phyloP scores from a whole-genome alignment of 2,113 vertebrate species.

The Rhombomys opimus region DNA sequence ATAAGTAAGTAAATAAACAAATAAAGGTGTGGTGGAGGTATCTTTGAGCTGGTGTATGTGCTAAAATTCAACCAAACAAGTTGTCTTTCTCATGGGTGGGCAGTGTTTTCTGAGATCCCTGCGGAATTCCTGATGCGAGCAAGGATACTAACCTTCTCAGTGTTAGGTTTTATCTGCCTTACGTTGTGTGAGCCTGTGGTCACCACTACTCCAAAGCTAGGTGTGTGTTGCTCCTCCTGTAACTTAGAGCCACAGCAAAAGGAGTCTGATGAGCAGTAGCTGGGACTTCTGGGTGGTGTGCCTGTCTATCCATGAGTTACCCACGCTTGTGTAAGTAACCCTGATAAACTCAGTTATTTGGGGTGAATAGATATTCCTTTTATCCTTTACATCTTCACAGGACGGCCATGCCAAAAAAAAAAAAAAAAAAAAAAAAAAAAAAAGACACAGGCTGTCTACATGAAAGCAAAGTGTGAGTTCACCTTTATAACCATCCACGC shows the following conservation, averaged over 20 bases:
- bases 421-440: too few relatives aligned
- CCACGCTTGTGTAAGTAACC: background rate
- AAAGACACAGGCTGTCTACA: background rate
- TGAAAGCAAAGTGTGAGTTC: background rate
- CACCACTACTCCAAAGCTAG: background rate
- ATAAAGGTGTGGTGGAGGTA: background rate
- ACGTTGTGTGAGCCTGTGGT: background rate
- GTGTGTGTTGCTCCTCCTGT: background rate
- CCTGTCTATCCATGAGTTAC: too few relatives aligned
- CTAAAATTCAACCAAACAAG: background rate
- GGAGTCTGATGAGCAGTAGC: background rate
- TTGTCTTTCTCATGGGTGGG: background rate
- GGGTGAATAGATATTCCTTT: background rate
- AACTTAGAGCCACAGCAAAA: background rate
- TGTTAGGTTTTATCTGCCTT: background rate
- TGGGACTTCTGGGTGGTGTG: background rate
- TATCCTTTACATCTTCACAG: background rate
- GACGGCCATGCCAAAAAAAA: too few relatives aligned
- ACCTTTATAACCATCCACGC: background rate
- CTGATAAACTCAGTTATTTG: background rate
- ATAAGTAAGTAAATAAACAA: too few relatives aligned
- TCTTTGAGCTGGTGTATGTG: too few relatives aligned
- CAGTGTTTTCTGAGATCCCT: background rate
- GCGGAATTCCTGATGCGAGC: background rate
- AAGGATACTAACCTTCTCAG: background rate